Percentiles rank a stretch among this genome's conserved stretches.
These are phyloP conservation scores for Sciurus niger DNA, from an alignment of 2,113 vertebrate species.

Conservation along the genomic window DNA sequence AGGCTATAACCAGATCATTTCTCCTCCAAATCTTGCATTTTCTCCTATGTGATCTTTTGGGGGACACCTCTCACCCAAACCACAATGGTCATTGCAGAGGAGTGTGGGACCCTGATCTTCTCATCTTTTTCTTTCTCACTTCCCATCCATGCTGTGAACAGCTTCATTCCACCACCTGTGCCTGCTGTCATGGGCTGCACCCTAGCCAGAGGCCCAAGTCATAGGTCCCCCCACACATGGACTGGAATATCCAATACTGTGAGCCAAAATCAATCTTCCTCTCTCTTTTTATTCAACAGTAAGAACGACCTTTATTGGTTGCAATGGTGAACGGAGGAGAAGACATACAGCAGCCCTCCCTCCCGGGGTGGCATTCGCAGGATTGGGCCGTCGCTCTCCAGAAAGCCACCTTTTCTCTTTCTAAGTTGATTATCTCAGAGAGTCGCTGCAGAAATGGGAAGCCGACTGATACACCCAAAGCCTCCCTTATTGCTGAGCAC, in stretches of 20 bases:
- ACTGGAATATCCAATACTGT: neutral
- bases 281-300: neutral
- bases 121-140: neutral
- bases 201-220: no score
- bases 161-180: neutral
- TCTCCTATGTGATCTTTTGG: no score
- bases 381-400: no score
- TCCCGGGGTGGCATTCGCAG: no score
- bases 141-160: neutral
- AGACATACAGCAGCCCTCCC: no score
- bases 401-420: neutral
- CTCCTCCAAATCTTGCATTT: no score
- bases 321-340: no score
- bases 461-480: neutral
- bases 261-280: neutral
- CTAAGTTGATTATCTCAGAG: neutral
- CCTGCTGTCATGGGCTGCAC: no score
- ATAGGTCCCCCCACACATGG: neutral
- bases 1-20: no score
- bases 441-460: neutral
- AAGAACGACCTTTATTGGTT: no score
- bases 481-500: no score
- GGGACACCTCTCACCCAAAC: no score
- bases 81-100: neutral
- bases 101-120: neutral